Evolutionary conservation across 2,797 vertebrate species (phyloP).

Genomic region (Siniperca undulata): DNA sequence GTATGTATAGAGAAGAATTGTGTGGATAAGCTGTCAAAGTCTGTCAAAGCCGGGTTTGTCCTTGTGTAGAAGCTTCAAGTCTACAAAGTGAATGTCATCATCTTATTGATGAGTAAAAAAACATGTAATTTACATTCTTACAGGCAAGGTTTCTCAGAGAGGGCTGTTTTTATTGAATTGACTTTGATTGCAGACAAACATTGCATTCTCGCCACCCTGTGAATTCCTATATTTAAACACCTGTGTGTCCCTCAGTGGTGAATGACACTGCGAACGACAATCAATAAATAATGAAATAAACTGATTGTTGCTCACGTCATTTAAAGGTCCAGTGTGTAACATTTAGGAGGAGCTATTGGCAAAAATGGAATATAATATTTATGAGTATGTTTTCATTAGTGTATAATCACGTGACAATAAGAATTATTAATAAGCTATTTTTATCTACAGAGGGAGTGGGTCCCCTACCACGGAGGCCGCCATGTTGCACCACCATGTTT

Average conservation of each 20-base stretch:
- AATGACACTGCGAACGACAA: slow-evolving; percentile 49
- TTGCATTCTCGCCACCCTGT: neutral
- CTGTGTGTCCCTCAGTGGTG: slow-evolving; percentile 4
- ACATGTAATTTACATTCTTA: neutral
- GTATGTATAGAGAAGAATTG: neutral
- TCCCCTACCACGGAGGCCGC: too few species aligned
- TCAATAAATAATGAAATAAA: slow-evolving; percentile 65
- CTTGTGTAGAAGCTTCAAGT: neutral
- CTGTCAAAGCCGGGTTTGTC: neutral
- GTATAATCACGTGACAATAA: too few species aligned
- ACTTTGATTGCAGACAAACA: neutral
- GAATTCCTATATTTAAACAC: slow-evolving; percentile 45
- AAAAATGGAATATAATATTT: too few species aligned
- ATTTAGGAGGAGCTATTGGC: too few species aligned
- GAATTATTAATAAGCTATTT: too few species aligned
- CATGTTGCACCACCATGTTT: too few species aligned
- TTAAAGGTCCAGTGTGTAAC: neutral
- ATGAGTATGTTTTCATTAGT: too few species aligned
- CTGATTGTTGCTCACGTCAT: slow-evolving; percentile 45
- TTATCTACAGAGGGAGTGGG: too few species aligned
- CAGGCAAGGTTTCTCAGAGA: neutral
- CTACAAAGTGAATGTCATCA: neutral
- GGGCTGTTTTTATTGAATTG: neutral
- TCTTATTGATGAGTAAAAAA: slow-evolving; percentile 1
- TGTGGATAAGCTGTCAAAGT: neutral